Base-by-base conservation (phyloP, 2,797 vertebrate genomes). In the Sebastiscus albofasciatus region DNA sequence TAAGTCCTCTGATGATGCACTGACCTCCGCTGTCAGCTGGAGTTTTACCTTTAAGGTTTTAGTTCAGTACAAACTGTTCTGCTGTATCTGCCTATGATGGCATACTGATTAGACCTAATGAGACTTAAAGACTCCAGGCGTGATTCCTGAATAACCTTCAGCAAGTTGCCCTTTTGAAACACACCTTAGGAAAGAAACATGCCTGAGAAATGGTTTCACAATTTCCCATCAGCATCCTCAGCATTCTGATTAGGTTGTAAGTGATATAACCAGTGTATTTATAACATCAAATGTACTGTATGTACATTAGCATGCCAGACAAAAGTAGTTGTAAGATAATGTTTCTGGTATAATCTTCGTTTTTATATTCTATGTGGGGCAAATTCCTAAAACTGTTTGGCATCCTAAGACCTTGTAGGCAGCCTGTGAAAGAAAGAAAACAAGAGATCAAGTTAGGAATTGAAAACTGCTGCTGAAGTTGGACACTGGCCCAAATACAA, bases 61-160 rank as follows among this genome's bases (percentile, higher is more conserved):
- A 65, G 71, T 84, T 90, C 18, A 61, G 42, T 67, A 36, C 68
- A 80, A 66, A 56, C 67, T 64, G 79, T 20, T 49, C 46, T 49
- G 16, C 71, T 71, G 36, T 34, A 67, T 74, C 70, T 75, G 59
- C 76, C 31, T 52, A 60, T 84, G 75, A 82, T 66, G 65, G 74
- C 64, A 85, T 60, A 54, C 83, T 89, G 83, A 92, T 92, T 66
- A 89, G 68, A 81, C 67, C 77, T 89, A 89, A 92, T 89, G 82
- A 85, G 72, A 90, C 83, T 87, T 79, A 64, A 76, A 83, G 66
- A 90, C 87, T 90, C 24, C 62, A 56, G 84, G 81, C 73, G 3
- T 88, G 77, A 87, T 79, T 84, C n/a, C 60, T 76, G 16, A 83
- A 80, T 67, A 85, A 86, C 82, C 86, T 89, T 92, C 74, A 82